Evolutionary conservation across 2,113 vertebrate genomes (phyloP).

Genomic region (Triplophysa rosa): DNA sequence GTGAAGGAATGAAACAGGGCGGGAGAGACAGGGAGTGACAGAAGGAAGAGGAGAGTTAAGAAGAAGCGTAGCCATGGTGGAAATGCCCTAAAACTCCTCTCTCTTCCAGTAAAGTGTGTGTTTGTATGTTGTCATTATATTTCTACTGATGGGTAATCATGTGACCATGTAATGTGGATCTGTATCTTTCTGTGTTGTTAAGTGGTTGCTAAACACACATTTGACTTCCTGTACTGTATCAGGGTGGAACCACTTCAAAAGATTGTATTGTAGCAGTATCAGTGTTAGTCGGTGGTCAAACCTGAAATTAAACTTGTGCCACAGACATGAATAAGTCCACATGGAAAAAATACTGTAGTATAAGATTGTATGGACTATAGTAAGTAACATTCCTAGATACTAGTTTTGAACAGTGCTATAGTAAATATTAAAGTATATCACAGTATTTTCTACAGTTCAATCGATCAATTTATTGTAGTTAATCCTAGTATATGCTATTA

Average conservation of each 20-base stretch:
- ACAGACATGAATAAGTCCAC: not conserved
- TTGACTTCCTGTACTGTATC: slow-evolving; percentile 3
- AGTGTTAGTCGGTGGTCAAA: too few relatives aligned
- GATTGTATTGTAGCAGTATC: not conserved
- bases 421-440: too few relatives aligned
- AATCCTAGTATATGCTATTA: too few relatives aligned
- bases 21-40: not conserved
- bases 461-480: too few relatives aligned
- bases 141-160: slow-evolving; percentile 10
- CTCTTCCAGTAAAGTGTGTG: slow-evolving; percentile 35
- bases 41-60: not conserved
- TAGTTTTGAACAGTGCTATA: too few relatives aligned
- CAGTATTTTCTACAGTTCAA: too few relatives aligned
- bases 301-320: too few relatives aligned
- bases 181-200: not conserved
- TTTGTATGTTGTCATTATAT: not conserved
- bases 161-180: not conserved
- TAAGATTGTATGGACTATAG: too few relatives aligned
- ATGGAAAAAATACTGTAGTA: too few relatives aligned
- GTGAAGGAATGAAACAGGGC: not conserved
- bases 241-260: not conserved
- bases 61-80: slow-evolving; percentile 8
- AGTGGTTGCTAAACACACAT: not conserved
- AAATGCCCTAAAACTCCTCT: slow-evolving; percentile 50
- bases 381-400: too few relatives aligned